Evolutionary conservation across 1,140 invertebrate genomes (phyloP).

Genomic region (Plectrocnemia conspersa): DNA sequence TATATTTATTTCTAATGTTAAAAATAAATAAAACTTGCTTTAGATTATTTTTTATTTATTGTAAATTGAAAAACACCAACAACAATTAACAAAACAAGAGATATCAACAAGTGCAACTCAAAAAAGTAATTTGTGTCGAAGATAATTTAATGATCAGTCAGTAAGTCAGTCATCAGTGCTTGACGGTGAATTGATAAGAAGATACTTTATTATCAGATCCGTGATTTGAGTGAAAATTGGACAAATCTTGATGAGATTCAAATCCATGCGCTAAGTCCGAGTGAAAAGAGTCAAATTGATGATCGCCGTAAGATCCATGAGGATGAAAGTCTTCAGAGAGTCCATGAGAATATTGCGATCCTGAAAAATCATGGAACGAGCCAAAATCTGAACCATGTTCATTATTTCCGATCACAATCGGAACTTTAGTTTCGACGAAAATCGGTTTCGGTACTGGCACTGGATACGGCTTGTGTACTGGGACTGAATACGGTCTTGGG

Average conservation of each 20-base stretch:
- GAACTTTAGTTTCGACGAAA: background rate
- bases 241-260: background rate
- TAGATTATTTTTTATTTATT: constrained; percentile 15
- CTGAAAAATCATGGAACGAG: constrained; percentile 7
- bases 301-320: background rate
- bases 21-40: no score
- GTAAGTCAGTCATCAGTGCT: constrained; percentile 12
- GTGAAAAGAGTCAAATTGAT: background rate
- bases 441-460: background rate
- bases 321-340: background rate
- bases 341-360: background rate
- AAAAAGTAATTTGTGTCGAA: constrained; percentile 9
- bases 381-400: background rate
- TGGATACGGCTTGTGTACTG: background rate
- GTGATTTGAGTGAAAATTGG: background rate
- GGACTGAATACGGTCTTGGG: constrained; percentile 26
- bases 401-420: constrained; percentile 30
- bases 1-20: no score
- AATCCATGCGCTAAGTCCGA: no score
- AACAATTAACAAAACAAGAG: constrained; percentile 3
- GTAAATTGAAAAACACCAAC: background rate
- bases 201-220: constrained; percentile 3
- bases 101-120: constrained; percentile 30
- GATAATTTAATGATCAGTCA: constrained; percentile 1
- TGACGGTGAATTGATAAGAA: constrained; percentile 15